Conservation (phyloP, 2,888 invertebrate species). For the Dyspetes luteomarginatus region DNA sequence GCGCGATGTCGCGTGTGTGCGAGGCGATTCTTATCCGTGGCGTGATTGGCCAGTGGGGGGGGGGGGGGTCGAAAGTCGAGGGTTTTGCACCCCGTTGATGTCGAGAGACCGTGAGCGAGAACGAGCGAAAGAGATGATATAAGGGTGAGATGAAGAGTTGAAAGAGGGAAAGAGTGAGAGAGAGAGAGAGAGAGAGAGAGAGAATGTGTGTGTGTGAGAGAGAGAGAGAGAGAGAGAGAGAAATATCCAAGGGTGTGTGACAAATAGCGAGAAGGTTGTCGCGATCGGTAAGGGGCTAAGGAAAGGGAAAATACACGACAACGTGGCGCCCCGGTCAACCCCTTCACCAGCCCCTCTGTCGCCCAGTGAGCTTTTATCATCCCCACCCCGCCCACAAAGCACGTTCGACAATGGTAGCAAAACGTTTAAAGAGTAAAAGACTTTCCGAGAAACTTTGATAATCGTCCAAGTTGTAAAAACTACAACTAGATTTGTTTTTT, state of each 20-base stretch:
- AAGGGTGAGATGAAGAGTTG: constrained; percentile 29
- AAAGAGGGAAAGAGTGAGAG: not conserved
- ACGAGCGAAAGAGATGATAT: not conserved
- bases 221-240: not conserved
- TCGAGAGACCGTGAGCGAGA: constrained; percentile 21
- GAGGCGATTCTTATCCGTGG: constrained; percentile 75
- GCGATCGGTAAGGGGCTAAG: constrained; percentile 10
- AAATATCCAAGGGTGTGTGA: not conserved
- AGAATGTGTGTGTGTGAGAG: not conserved
- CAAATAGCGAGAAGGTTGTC: constrained; percentile 6
- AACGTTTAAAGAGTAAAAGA: not conserved
- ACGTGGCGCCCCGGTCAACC: constrained; percentile 43
- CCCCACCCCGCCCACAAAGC: not conserved
- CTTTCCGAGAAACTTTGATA: too few relatives aligned
- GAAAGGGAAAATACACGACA: constrained; percentile 47
- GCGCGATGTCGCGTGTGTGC: constrained; percentile 53
- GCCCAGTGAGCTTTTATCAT: not conserved
- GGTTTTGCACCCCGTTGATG: constrained; percentile 10
- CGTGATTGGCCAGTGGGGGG: constrained; percentile 71
- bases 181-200: not conserved
- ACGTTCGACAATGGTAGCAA: not conserved
- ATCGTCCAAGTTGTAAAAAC: too few relatives aligned
- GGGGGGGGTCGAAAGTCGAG: constrained; percentile 31
- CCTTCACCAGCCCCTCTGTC: constrained; percentile 26
- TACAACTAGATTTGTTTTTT: too few relatives aligned